Conservation (phyloP, 2,797 vertebrate genomes). For the Tapirus indicus region DNA sequence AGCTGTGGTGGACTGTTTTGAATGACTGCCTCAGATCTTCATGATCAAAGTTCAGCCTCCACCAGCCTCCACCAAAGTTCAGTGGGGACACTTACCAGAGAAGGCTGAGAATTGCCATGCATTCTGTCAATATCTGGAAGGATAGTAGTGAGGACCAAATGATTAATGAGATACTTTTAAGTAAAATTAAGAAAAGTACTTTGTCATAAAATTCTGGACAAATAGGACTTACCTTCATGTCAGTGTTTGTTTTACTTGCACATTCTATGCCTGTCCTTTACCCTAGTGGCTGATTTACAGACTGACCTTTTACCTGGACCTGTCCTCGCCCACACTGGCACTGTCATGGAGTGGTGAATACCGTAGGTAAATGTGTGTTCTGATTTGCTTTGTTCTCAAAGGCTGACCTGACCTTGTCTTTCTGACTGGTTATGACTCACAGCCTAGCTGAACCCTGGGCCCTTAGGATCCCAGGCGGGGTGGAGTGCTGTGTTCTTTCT, state of each 20-base stretch:
- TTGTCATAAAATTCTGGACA: not conserved
- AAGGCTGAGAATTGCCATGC: not conserved
- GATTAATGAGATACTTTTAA: not conserved
- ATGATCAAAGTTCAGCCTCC: slow-evolving; percentile 11
- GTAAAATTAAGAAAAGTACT: not conserved
- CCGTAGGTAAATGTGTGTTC: not conserved
- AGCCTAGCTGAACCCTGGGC: not conserved
- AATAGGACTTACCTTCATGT: not conserved
- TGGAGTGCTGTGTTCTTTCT: not conserved
- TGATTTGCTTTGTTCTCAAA: slow-evolving; percentile 37
- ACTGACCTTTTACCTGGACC: not conserved
- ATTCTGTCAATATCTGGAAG: not conserved
- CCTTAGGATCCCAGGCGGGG: not conserved
- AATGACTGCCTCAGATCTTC: not conserved
- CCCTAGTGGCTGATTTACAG: not conserved
- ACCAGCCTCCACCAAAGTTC: not conserved
- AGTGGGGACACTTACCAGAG: not conserved
- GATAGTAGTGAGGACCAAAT: not conserved
- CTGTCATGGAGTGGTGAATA: not conserved
- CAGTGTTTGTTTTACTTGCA: not conserved
- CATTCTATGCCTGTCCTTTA: not conserved
- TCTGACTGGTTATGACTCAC: slow-evolving; percentile 24
- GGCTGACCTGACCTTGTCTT: slow-evolving; percentile 11
- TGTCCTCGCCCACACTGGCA: not conserved
- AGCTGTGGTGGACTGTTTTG: not conserved